phyloP scores from a whole-genome alignment of 2,888 invertebrate genomes.

The Catocala fraxini region DNA sequence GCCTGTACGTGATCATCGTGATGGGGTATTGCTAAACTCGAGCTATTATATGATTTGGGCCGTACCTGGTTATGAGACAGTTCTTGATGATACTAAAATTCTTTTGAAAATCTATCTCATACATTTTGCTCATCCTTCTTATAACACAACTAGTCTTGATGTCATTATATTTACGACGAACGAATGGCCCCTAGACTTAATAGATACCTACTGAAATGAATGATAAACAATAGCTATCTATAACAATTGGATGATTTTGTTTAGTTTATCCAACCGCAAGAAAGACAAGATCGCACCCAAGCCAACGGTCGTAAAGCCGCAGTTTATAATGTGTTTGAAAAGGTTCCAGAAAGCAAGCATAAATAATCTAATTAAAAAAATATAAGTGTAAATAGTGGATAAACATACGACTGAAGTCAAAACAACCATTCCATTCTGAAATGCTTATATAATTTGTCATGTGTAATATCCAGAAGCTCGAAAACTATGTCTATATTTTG shows the following conservation, averaged over 20 bases:
- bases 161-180: slow-evolving; percentile 9
- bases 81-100: background rate
- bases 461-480: slow-evolving; percentile 47
- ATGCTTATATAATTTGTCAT: slow-evolving; percentile 62
- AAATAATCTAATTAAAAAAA: slow-evolving; percentile 56
- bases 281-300: slow-evolving; percentile 28
- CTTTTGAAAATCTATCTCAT: no score
- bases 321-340: slow-evolving; percentile 51
- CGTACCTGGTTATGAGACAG: no score
- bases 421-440: slow-evolving; percentile 57
- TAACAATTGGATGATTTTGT: slow-evolving; percentile 40
- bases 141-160: background rate
- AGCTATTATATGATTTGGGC: no score
- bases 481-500: slow-evolving; percentile 49
- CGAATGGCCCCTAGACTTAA: slow-evolving; percentile 4
- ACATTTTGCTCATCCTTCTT: no score
- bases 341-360: slow-evolving; percentile 50
- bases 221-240: slow-evolving; percentile 22
- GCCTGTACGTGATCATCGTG: no score
- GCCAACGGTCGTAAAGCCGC: slow-evolving; percentile 42
- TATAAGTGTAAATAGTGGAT: slow-evolving; percentile 54
- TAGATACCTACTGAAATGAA: background rate
- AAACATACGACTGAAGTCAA: slow-evolving; percentile 61
- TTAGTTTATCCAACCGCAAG: slow-evolving; percentile 41
- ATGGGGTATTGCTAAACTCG: no score